These are phyloP conservation scores for Odiellus spinosus DNA, from an alignment of 2,888 invertebrate species.

Conservation along the genomic window DNA sequence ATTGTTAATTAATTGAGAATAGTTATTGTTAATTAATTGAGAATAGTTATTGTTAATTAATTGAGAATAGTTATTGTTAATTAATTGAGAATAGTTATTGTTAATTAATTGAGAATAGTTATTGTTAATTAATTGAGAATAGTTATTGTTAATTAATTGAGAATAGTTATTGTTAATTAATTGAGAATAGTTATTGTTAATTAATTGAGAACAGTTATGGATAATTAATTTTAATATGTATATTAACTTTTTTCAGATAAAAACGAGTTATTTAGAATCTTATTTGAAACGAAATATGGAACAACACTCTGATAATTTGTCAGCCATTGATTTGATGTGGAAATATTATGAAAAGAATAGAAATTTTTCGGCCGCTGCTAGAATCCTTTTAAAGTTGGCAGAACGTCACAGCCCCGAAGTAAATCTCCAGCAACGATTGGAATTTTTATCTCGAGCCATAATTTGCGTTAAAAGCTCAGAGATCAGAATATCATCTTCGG, in stretches of 20 bases:
- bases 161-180: too few relatives aligned
- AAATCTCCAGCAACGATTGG: slow-evolving; percentile 59
- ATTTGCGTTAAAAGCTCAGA: slow-evolving; percentile 82
- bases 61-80: too few relatives aligned
- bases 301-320: slow-evolving; percentile 38
- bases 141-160: too few relatives aligned
- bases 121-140: too few relatives aligned
- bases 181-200: too few relatives aligned
- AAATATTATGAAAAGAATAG: slow-evolving; percentile 84
- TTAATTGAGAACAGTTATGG: too few relatives aligned
- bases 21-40: too few relatives aligned
- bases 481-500: slow-evolving; percentile 38
- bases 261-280: slow-evolving; percentile 51
- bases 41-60: too few relatives aligned
- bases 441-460: slow-evolving; percentile 81
- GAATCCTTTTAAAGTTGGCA: slow-evolving; percentile 72
- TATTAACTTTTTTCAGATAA: slow-evolving; percentile 32
- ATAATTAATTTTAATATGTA: too few relatives aligned
- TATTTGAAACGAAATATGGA: slow-evolving; percentile 40
- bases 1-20: too few relatives aligned
- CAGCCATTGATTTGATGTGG: slow-evolving; percentile 72
- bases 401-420: slow-evolving; percentile 53
- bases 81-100: too few relatives aligned
- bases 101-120: too few relatives aligned
- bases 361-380: slow-evolving; percentile 81